Evolutionary conservation across 2,113 vertebrate species (phyloP).

Genomic region (Pterophyllum scalare): DNA sequence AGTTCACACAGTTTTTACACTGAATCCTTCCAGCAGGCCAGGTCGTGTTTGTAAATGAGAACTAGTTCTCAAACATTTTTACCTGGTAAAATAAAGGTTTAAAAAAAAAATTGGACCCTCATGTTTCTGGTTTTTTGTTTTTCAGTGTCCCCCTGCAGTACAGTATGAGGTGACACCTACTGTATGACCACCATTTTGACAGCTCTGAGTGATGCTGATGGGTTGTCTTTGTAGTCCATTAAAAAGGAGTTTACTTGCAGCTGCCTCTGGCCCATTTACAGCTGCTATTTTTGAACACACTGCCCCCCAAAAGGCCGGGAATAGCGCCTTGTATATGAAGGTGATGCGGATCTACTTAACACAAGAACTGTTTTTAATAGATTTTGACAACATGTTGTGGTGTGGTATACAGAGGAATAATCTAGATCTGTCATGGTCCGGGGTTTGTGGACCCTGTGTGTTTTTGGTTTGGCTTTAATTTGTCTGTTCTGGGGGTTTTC

Average conservation of each 20-base stretch:
- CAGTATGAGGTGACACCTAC: neutral
- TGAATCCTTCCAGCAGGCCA: neutral
- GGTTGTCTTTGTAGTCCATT: neutral
- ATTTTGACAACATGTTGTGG: neutral
- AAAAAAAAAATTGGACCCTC: neutral
- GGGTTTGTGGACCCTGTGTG: no score
- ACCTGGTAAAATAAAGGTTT: no score
- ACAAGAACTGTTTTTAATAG: neutral
- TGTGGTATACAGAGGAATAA: neutral
- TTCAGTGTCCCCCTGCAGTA: neutral
- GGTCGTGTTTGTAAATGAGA: no score
- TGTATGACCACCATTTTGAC: no score
- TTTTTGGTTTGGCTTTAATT: no score
- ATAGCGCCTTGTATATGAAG: neutral
- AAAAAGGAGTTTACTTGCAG: neutral
- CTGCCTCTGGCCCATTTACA: neutral
- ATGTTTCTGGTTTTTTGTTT: neutral
- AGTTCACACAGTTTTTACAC: neutral
- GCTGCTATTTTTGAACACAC: constrained; percentile 5
- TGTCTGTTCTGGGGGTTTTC: no score
- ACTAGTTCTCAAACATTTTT: no score
- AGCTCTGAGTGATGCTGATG: neutral
- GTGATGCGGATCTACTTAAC: neutral
- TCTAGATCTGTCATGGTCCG: no score
- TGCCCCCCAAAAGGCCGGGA: neutral